Base-by-base conservation (phyloP, 35 echinoderm and acorn worm genomes). In the Apostichopus californicus region DNA sequence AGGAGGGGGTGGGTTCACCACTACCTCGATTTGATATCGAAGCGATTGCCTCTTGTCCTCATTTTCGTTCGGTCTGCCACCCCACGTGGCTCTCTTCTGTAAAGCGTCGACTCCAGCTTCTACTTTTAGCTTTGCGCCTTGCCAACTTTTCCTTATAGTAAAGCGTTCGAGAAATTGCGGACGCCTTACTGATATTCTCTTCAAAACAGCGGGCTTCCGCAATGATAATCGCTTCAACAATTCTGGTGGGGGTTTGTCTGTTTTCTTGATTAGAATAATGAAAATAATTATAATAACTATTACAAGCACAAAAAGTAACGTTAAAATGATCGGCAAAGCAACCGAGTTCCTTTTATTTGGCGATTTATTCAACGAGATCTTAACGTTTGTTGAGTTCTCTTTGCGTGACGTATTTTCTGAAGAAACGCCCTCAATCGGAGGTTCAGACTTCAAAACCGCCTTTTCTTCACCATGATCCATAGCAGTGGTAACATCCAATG, bases 1-100 rank as follows among this genome's bases (percentile, higher is more conserved):
- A 4, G 88, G 88, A 55, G 88, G 88, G 52, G 88, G 88, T 28
- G 88, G 88, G 55, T 90, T 90, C 22, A 90, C 88, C 12, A 90
- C 70, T 8, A 90, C 88, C 53, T 90, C 88, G 46, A 90, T 90
- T 15, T 88, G 86, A 72, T 68, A 63, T 23, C 86, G 4, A n/a
- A 88, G 18, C 9, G 86, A 88, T 68, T 88, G 61, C 7, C 86
- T 18, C 25, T 88, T 88, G 1, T 68, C 58, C 11, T 88, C 58
- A 15, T 88, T 60, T 58, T 21, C 20, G 5, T 6, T 22, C 10
- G 55, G 9, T 28, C 15, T 17, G 10, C 86, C 59, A 9, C 86
- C 8, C 58, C 59, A 20, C 1, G 18, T 34, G 6, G 86, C 58
- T 9, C 65, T 68, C 52, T 68, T 72, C 57, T 83, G 80, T 3